Evolutionary conservation across 1,140 invertebrate species (phyloP).

Genomic region (Argopecten irradians): DNA sequence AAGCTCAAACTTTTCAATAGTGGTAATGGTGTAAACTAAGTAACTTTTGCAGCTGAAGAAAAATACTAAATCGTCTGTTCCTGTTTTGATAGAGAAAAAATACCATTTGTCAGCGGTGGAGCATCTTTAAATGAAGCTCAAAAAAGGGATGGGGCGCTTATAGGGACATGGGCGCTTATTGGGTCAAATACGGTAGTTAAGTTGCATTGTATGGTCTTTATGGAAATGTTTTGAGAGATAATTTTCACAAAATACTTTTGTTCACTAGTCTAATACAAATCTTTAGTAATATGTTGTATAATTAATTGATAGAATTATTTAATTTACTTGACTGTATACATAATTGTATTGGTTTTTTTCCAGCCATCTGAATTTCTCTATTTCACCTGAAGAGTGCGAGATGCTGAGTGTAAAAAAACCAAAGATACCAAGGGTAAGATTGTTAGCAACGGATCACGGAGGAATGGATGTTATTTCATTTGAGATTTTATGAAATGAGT

Average conservation of each 20-base stretch:
- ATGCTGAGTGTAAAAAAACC: slow-evolving; percentile 51
- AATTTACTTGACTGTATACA: neutral
- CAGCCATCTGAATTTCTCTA: slow-evolving; percentile 57
- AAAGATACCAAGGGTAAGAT: slow-evolving; percentile 55
- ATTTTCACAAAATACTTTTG: neutral
- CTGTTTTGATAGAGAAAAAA: no score
- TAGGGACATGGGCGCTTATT: no score
- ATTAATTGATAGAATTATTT: neutral
- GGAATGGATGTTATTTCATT: no score
- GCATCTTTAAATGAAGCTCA: no score
- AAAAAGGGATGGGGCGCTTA: no score
- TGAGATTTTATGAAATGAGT: neutral
- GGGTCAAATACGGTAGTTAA: no score
- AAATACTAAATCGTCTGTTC: no score
- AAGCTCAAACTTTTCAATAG: no score
- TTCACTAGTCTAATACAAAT: neutral
- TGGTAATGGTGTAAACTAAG: no score
- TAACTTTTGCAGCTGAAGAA: no score
- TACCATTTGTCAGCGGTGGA: no score
- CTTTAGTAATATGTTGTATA: neutral
- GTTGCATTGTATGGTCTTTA: neutral
- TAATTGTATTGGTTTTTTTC: slow-evolving; percentile 25
- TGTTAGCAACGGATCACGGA: neutral
- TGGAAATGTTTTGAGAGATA: neutral
- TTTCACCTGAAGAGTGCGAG: slow-evolving; percentile 57